These are phyloP conservation scores for Ricordea florida DNA, from an alignment of 92 coral and sea anemone genomes.

Conservation along the genomic window DNA sequence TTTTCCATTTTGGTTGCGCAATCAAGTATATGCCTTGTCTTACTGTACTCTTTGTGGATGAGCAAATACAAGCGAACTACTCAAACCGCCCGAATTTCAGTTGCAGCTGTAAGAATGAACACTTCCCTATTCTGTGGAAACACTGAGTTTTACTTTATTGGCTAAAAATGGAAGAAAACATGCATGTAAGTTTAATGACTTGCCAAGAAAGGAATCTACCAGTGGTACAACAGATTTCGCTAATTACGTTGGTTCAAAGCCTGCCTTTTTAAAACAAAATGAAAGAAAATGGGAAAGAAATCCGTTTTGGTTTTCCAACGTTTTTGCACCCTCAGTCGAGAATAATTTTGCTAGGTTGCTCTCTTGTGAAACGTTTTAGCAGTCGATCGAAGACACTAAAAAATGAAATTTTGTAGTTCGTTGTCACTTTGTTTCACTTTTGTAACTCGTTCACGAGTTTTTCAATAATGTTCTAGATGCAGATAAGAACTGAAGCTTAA, in stretches of 20 bases:
- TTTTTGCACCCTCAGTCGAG: too few relatives aligned
- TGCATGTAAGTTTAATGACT: not conserved
- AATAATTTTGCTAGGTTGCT: too few relatives aligned
- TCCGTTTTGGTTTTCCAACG: too few relatives aligned
- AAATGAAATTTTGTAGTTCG: too few relatives aligned
- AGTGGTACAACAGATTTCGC: not conserved
- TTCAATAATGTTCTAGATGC: too few relatives aligned
- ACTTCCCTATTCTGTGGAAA: not conserved
- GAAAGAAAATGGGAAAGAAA: not conserved
- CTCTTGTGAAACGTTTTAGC: too few relatives aligned
- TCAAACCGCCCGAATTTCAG: not conserved
- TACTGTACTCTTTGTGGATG: not conserved
- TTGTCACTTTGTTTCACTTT: too few relatives aligned
- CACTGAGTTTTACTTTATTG: not conserved
- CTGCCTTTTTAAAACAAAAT: not conserved
- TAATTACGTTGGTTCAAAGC: not conserved
- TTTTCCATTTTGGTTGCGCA: constrained; percentile 40
- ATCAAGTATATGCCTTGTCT: constrained; percentile 57
- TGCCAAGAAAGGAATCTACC: not conserved
- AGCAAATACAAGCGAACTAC: constrained; percentile 6
- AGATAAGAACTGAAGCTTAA: too few relatives aligned
- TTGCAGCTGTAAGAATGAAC: not conserved
- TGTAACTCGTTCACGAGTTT: too few relatives aligned
- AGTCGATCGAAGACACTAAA: too few relatives aligned
- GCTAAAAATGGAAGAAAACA: not conserved